Conservation (phyloP, 2,888 invertebrate genomes). For the Ophion costatus region DNA sequence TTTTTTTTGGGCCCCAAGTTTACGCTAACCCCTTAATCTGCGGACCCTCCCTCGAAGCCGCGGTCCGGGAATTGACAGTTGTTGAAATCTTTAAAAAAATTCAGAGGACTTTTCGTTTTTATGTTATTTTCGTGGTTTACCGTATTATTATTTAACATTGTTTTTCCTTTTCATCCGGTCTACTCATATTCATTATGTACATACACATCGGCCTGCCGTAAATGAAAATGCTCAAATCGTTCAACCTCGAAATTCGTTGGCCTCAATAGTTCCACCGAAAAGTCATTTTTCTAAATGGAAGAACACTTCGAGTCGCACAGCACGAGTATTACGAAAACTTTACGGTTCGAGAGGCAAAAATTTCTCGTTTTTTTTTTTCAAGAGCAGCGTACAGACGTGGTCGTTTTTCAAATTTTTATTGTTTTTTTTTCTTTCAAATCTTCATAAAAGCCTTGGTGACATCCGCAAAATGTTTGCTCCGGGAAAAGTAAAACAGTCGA, state of each 20-base stretch:
- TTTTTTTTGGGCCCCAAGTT: no score
- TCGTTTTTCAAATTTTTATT: background rate
- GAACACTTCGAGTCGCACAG: background rate
- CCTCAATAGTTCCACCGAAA: background rate
- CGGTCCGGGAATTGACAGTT: no score
- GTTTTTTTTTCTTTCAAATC: constrained; percentile 18
- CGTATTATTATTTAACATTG: no score
- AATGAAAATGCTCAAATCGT: no score
- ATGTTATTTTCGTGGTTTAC: no score
- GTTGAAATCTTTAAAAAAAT: no score
- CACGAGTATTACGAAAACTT: background rate
- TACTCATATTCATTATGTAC: no score
- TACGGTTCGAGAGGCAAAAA: background rate
- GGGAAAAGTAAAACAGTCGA: constrained; percentile 33
- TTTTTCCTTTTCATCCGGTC: no score
- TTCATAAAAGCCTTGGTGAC: constrained; percentile 16
- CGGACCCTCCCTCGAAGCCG: no score
- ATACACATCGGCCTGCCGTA: no score
- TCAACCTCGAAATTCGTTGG: background rate
- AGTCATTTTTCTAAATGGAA: background rate
- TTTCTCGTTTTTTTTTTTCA: background rate
- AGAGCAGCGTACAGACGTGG: background rate
- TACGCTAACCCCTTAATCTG: no score
- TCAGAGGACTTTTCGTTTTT: no score
- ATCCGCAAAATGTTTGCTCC: constrained; percentile 5